phyloP scores from a whole-genome alignment of 2,888 invertebrate genomes.

The Mythimna ferrago region DNA sequence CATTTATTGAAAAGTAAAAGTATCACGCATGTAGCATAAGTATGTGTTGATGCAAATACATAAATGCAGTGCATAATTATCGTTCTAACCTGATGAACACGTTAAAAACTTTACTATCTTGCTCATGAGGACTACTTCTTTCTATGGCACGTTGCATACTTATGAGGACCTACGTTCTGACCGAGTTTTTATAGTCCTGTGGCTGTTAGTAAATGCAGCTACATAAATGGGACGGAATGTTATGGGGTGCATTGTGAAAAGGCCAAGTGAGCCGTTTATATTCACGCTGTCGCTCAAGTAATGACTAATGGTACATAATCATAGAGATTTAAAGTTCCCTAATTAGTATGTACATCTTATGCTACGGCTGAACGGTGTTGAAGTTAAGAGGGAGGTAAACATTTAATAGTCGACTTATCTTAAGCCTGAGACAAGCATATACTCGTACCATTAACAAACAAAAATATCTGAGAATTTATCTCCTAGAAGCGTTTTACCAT shows the following conservation, averaged over 20 bases:
- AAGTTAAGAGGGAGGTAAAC: slow-evolving; percentile 33
- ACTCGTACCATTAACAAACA: slow-evolving; percentile 13
- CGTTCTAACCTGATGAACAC: slow-evolving; percentile 68
- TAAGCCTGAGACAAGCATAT: slow-evolving; percentile 7
- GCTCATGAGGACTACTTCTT: slow-evolving; percentile 58
- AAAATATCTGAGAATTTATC: slow-evolving; percentile 2
- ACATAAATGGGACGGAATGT: slow-evolving; percentile 51
- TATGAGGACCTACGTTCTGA: slow-evolving; percentile 61
- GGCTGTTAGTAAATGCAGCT: slow-evolving; percentile 39
- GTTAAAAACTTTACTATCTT: slow-evolving; percentile 59
- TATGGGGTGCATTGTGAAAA: slow-evolving; percentile 78
- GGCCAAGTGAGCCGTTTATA: slow-evolving; percentile 71
- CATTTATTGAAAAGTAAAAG: slow-evolving; percentile 68
- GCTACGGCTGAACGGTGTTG: slow-evolving; percentile 15
- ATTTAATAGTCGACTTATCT: slow-evolving; percentile 24
- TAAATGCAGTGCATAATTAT: slow-evolving; percentile 54
- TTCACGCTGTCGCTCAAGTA: slow-evolving; percentile 6
- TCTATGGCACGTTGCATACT: slow-evolving; percentile 63
- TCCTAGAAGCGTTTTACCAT: slow-evolving; percentile 20
- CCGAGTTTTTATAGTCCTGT: slow-evolving; percentile 59
- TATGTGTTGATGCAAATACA: slow-evolving; percentile 47
- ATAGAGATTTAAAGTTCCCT: slow-evolving; percentile 28
- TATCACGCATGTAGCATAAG: slow-evolving; percentile 44
- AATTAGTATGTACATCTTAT: slow-evolving; percentile 26
- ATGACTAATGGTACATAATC: slow-evolving; percentile 26